Conservation (phyloP, 2,113 vertebrate species). For the Clarias batrachus region DNA sequence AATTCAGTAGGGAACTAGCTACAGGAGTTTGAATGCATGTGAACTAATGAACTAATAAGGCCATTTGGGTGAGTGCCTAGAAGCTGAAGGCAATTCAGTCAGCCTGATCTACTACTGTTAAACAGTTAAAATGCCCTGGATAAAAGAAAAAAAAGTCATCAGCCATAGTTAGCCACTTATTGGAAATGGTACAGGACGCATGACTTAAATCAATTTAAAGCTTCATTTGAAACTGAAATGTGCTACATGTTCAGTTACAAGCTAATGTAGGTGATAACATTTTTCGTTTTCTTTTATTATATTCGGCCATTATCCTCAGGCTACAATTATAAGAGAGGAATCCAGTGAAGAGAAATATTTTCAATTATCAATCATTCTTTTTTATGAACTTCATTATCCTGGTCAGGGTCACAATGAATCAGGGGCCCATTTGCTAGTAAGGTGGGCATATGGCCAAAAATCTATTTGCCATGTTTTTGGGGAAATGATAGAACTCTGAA, state of each 20-base stretch:
- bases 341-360: background rate
- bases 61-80: background rate
- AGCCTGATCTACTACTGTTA: background rate
- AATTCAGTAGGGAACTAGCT: background rate
- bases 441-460: background rate
- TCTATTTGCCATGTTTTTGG: background rate
- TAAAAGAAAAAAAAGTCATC: background rate
- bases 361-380: background rate
- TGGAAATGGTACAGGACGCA: background rate
- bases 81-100: background rate
- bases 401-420: background rate
- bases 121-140: background rate
- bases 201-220: conserved; percentile 19
- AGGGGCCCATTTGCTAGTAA: background rate
- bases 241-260: background rate
- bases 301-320: background rate
- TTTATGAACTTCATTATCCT: background rate
- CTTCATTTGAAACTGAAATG: conserved; percentile 20
- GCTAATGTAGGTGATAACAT: background rate
- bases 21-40: background rate
- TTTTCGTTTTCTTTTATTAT: background rate
- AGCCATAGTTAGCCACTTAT: background rate
- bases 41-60: background rate
- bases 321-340: background rate
- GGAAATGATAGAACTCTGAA: background rate